Evolutionary conservation across 2,113 vertebrate species (phyloP).

Genomic region (Gymnorhina tibicen): DNA sequence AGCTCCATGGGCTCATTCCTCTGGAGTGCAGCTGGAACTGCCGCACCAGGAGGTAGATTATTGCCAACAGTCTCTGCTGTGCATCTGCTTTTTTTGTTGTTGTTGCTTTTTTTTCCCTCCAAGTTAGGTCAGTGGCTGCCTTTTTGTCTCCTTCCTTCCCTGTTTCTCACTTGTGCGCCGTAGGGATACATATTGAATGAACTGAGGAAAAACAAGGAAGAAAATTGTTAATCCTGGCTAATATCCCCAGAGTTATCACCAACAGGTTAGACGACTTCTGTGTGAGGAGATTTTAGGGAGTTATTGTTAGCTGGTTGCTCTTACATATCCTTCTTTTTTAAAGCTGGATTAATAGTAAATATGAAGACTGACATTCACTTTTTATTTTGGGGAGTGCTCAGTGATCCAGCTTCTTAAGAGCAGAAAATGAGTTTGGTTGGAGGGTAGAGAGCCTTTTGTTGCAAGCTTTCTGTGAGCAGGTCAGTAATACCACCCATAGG

Average conservation of each 20-base stretch:
- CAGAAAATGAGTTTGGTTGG: background rate
- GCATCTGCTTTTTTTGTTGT: background rate
- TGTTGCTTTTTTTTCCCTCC: background rate
- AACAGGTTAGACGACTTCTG: background rate
- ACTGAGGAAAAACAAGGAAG: background rate
- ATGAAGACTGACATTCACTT: background rate
- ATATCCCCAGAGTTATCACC: background rate
- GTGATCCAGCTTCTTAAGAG: background rate
- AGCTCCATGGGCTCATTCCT: background rate
- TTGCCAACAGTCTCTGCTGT: slow-evolving; percentile 4
- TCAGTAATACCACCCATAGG: slow-evolving; percentile 36
- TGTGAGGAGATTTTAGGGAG: background rate
- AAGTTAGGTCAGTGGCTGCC: background rate
- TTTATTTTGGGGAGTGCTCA: background rate
- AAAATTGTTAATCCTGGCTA: background rate
- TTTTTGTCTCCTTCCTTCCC: slow-evolving; percentile 12
- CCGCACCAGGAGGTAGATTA: background rate
- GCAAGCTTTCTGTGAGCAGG: background rate
- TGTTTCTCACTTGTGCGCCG: rapidly evolving
- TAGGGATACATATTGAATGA: background rate
- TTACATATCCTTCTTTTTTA: background rate
- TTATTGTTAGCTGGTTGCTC: background rate
- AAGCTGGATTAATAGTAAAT: background rate
- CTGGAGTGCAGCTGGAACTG: background rate
- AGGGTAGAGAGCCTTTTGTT: background rate